phyloP scores from a whole-genome alignment of 2,113 vertebrate genomes.

The Seriola aureovittata region DNA sequence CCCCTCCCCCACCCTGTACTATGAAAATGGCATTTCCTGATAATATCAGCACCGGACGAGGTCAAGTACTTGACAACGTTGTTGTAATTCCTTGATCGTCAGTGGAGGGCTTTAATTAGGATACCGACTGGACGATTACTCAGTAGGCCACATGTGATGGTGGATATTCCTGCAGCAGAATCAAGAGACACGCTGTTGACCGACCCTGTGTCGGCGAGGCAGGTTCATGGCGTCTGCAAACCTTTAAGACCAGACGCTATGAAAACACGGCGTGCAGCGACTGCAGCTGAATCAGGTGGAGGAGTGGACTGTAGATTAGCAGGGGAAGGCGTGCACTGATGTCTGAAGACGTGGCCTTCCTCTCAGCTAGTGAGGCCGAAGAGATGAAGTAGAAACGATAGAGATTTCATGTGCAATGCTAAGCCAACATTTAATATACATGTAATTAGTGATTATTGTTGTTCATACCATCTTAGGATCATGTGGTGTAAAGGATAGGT shows the following conservation, averaged over 20 bases:
- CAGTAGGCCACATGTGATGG: slow-evolving; percentile 22
- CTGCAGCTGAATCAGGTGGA: slow-evolving; percentile 7
- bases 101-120: slow-evolving; percentile 29
- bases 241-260: neutral
- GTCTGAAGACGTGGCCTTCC: neutral
- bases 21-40: slow-evolving; percentile 25
- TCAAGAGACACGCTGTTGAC: neutral
- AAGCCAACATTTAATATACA: neutral
- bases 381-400: slow-evolving; percentile 21
- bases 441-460: neutral
- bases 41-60: slow-evolving; percentile 4
- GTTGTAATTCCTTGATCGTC: slow-evolving; percentile 7
- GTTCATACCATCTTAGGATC: neutral
- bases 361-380: neutral
- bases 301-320: slow-evolving; percentile 4
- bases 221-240: slow-evolving; percentile 1
- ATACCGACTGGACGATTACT: slow-evolving; percentile 11
- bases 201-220: slow-evolving; percentile 1
- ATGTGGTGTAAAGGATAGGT: neutral
- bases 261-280: slow-evolving; percentile 7
- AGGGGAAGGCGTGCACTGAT: slow-evolving; percentile 13
- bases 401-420: neutral
- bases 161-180: slow-evolving; percentile 36
- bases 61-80: slow-evolving; percentile 14
- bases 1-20: neutral